These are phyloP conservation scores for Myotis davidii DNA, from an alignment of 2,113 vertebrate genomes.

Conservation along the genomic window DNA sequence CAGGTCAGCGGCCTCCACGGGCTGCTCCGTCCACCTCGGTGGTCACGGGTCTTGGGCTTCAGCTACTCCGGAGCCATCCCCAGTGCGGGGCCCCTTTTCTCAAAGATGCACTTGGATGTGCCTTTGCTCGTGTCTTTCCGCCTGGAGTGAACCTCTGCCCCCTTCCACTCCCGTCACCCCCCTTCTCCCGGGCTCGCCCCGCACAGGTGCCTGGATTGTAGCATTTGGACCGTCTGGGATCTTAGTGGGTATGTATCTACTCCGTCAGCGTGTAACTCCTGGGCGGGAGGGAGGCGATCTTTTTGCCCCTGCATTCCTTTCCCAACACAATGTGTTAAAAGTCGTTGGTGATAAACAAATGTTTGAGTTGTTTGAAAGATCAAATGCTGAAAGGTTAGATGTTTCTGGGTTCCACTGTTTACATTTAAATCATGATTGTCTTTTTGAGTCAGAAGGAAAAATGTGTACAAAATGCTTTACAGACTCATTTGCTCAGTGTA, in stretches of 20 bases:
- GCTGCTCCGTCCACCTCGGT: neutral
- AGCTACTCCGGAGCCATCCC: neutral
- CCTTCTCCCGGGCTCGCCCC: neutral
- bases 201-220: neutral
- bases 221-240: neutral
- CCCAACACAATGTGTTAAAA: neutral
- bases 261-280: neutral
- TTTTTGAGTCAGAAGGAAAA: neutral
- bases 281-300: neutral
- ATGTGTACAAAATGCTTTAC: neutral
- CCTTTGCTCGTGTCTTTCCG: neutral
- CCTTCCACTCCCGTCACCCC: neutral
- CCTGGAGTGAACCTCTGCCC: neutral
- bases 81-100: neutral
- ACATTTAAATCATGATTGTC: neutral
- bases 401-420: neutral
- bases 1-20: neutral
- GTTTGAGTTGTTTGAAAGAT: conserved; percentile 25
- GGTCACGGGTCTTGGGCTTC: neutral
- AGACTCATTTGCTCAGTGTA: neutral
- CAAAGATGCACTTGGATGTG: neutral
- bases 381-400: neutral
- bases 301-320: neutral
- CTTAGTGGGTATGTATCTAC: neutral
- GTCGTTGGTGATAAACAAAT: neutral